Evolutionary conservation across 1,140 invertebrate species (phyloP), one percentile per base, ranked within the genome.

Genomic region (Carposina sasakii): DNA sequence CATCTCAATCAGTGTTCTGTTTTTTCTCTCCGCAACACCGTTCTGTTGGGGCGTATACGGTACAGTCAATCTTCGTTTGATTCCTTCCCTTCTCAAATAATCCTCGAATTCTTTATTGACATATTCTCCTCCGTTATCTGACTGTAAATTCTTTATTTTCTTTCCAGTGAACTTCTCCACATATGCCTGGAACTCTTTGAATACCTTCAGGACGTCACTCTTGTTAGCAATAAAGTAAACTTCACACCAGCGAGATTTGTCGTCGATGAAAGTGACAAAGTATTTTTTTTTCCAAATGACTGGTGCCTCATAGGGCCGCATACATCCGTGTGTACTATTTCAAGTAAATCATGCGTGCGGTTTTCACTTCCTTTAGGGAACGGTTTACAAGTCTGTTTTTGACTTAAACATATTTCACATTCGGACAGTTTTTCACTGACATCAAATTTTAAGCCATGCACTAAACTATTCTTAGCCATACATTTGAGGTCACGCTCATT

Each of bases 1-100:
- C 42, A 61, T 78, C 57, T 81, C 77, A 3, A 61, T 67, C 21
- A 85, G 54, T 19, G 78, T 77, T 22, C 68, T 45, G 45, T 76
- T 81, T 54, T 81, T 73, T 15, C 84, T 47, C 51, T 88, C 85
- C 15, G 81, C 57, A 2, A 84, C 63, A 44, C 79, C 76, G 68
- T 88, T 87, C 61, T 74, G 63, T 60, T 33, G 8, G 4, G 31
- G 31, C 8, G 8, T 33, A 33, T 33, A 33, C 4, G 31, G 19
- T n/a, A 37, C 34, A 2, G 34, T 37, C 8, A 10, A 33, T 3
- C 15, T 8, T 8, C 20, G 20, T 19, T 4, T 37, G 17, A 37
- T 37, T 8, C 34, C 34, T 19, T 37, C 20, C 4, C 17, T 3
- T 2, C 5, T 19, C 17, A 15, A 37, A 20, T 19, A 37, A 3